Base-by-base conservation (phyloP, 2,888 invertebrate species). In the Thereva unica region DNA sequence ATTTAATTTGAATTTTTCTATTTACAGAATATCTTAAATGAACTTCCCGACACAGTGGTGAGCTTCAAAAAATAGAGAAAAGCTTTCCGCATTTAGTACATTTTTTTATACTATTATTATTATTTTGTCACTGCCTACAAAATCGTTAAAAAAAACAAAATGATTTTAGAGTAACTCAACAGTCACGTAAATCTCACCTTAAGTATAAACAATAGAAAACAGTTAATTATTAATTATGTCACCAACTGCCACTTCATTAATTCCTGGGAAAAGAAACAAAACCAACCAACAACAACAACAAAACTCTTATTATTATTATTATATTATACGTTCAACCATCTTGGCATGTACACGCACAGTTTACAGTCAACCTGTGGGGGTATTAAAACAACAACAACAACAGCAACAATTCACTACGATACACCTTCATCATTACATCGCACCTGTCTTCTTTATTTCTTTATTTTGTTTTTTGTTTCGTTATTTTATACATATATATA, bases 11-110 rank as follows among this genome's bases (percentile, higher is more conserved):
- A 49, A 49, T 40, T 65, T 68, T 45, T 71, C 70, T 52, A n/a
- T 69, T 79, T 78, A 10, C 74, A 82, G 82, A 82, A 82, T 69
- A 79, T 80, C 68, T 75, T 81, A 64, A 82, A 82, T 68, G 82
- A 81, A 75, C 79, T 82, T 67, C 78, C 80, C 49, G 81, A 82
- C 64, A 80, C 81, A 72, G 72, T 81, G 73, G 75, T 78, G 70
- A 79, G 76, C 72, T 80, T 78, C 70, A 81, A 77, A 71, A 79
- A 80, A 71, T 77, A 76, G 75, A 40, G 41, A 41, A 49, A 5
- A 23, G 23, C 23, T 23, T 23, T 23, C 23, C 23, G 23, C 23
- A 23, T 23, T 23, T 23, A 23, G 23, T 23, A 23, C 23, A 23
- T 23, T 23, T 23, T 23, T 23, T 50, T 61, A 61, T 41, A 61